These are phyloP conservation scores for Rhinopomastus cyanomelas DNA, from an alignment of 2,113 vertebrate genomes.

Conservation along the genomic window DNA sequence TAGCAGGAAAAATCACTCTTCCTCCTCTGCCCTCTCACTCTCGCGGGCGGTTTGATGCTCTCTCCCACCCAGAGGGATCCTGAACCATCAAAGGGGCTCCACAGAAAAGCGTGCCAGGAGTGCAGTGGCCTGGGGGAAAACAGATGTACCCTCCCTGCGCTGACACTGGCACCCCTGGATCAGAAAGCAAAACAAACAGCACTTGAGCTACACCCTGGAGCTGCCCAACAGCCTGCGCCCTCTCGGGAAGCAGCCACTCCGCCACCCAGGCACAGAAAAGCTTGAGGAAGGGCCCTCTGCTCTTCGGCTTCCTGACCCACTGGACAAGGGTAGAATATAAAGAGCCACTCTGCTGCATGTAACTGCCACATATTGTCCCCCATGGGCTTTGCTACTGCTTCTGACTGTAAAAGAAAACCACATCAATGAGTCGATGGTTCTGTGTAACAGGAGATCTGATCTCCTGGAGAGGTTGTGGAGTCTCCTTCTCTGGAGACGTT, in stretches of 20 bases:
- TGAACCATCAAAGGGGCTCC: fast-evolving
- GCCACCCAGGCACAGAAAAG: background rate
- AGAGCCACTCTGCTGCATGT: background rate
- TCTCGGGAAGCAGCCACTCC: background rate
- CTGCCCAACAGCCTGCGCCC: fast-evolving
- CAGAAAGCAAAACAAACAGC: background rate
- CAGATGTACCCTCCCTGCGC: background rate
- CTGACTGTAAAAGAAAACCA: background rate
- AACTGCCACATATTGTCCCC: background rate
- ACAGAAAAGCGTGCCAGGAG: background rate
- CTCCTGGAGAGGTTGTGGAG: too few relatives aligned
- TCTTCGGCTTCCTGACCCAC: background rate
- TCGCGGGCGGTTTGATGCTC: background rate
- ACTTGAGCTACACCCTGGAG: fast-evolving
- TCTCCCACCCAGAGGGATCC: background rate
- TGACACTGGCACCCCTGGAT: fast-evolving
- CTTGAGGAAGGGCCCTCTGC: background rate
- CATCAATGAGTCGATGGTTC: too few relatives aligned
- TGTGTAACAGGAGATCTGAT: background rate
- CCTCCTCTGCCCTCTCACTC: background rate
- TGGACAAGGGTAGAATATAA: fast-evolving
- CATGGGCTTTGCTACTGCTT: background rate
- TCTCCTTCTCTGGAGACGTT: too few relatives aligned
- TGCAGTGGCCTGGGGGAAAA: background rate
- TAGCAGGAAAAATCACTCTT: background rate